Percentiles rank a stretch among this genome's conserved stretches.
phyloP scores from a whole-genome alignment of 2,797 vertebrate species.

The Acrocephalus scirpaceus region DNA sequence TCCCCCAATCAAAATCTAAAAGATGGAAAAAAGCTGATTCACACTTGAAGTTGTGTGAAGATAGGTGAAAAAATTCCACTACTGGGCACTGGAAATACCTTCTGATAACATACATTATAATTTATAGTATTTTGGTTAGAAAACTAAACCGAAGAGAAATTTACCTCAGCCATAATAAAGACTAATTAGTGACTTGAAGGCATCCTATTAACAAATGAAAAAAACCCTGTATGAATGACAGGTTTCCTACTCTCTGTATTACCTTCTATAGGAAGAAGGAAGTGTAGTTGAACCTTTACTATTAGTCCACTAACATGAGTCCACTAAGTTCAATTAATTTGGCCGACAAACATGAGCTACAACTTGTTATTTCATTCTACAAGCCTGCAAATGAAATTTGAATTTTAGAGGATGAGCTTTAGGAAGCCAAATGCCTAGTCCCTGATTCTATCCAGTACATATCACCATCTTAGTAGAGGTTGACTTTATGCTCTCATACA shows the following conservation, averaged over 20 bases:
- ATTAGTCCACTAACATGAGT: not conserved
- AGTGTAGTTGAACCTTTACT: not conserved
- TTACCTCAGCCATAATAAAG: not conserved
- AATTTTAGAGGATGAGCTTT: not conserved
- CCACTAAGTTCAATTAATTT: not conserved
- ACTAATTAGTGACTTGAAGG: not conserved
- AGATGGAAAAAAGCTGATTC: not conserved
- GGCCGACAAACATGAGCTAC: not conserved
- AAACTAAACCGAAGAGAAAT: not conserved
- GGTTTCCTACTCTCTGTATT: not conserved
- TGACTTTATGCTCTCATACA: not conserved
- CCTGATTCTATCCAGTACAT: not conserved
- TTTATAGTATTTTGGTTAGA: not conserved
- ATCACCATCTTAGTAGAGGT: rapidly evolving
- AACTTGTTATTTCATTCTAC: not conserved
- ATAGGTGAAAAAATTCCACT: not conserved
- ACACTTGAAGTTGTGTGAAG: not conserved
- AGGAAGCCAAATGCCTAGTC: not conserved
- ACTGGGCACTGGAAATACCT: not conserved
- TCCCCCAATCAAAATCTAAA: not conserved
- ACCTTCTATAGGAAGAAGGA: not conserved
- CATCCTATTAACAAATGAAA: not conserved
- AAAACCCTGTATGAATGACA: not conserved
- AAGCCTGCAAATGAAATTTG: not conserved
- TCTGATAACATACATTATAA: not conserved